A percentile compares a stretch with the other conserved stretches of the same genome.
Evolutionary conservation across 23 tunicate genomes (phyloP).

Genomic region (Oikopleura dioica): DNA sequence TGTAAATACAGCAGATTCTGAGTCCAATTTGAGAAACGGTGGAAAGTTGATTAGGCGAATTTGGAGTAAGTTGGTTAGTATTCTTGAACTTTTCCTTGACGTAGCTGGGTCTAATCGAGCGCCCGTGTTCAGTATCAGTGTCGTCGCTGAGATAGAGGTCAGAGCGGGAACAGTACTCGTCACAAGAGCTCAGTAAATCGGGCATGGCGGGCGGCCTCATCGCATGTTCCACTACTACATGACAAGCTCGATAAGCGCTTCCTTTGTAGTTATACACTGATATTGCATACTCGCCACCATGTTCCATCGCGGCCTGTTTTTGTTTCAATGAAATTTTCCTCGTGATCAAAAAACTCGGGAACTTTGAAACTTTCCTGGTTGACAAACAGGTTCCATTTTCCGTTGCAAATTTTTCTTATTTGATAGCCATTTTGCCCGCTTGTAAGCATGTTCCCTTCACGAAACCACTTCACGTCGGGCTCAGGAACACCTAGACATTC

Average conservation of each 20-base stretch:
- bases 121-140: too few relatives aligned
- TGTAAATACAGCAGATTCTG: too few relatives aligned
- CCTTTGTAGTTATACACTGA: background rate
- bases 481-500: background rate
- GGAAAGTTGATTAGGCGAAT: too few relatives aligned
- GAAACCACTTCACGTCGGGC: background rate
- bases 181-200: background rate
- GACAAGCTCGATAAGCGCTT: background rate
- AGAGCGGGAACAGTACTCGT: background rate
- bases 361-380: too few relatives aligned
- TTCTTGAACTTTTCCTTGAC: too few relatives aligned
- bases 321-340: too few relatives aligned
- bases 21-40: too few relatives aligned
- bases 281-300: background rate
- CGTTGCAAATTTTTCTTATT: background rate
- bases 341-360: too few relatives aligned
- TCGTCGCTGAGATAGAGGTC: too few relatives aligned
- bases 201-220: background rate
- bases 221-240: background rate
- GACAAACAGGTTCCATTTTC: background rate
- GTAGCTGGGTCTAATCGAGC: too few relatives aligned
- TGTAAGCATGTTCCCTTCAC: background rate
- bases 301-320: background rate
- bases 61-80: too few relatives aligned
- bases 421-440: background rate